Base-by-base conservation (phyloP, 2,888 invertebrate genomes). In the Drosophila nigricruria region DNA sequence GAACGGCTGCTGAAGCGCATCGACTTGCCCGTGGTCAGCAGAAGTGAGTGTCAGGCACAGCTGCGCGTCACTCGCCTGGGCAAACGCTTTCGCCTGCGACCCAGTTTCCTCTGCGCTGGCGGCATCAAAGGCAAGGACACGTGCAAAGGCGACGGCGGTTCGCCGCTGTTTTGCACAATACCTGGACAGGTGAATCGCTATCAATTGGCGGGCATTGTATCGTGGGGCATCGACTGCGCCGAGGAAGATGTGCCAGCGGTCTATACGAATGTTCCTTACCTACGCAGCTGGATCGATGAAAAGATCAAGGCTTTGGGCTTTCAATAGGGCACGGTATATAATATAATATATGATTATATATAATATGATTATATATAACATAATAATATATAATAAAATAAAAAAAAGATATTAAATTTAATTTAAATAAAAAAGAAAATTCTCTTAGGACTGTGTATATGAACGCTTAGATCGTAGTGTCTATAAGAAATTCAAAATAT, bases 151-250 rank as follows among this genome's bases (percentile, higher is more conserved):
- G 97, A 97, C 83, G 97, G 97, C 0, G 97, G 97, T 0, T 95
- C 96, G 9, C 96, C 97, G 0, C 93, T 97, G 3, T 95, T 96
- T 20, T 97, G 97, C 81, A 77, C 81, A 0, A 50, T 90, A n/a
- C 95, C 95, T 0, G 82, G 79, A 0, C 43, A 76, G 16, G 0
- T 0, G 5, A 45, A 81, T 50, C 88, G 89, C n/a, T 91, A 66
- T 58, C 88, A 67, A 12, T 62, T 92, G 47, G 82, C 77, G 20
- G 91, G 91, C 25, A 85, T 91, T 1, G 92, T 92, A 0, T 80
- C 96, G 0, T 97, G 97, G 97, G 97, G 97, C 32, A 95, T 97
- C 64, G 95, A 96, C 0, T 97, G 97, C 78, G 96, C 96, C 0
- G 91, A 92, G 2, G 92, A 94, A 50, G 93, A 94, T 20, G 94